Evolutionary conservation across 2,113 vertebrate species (phyloP).

Genomic region (Rhabdomys dilectus): DNA sequence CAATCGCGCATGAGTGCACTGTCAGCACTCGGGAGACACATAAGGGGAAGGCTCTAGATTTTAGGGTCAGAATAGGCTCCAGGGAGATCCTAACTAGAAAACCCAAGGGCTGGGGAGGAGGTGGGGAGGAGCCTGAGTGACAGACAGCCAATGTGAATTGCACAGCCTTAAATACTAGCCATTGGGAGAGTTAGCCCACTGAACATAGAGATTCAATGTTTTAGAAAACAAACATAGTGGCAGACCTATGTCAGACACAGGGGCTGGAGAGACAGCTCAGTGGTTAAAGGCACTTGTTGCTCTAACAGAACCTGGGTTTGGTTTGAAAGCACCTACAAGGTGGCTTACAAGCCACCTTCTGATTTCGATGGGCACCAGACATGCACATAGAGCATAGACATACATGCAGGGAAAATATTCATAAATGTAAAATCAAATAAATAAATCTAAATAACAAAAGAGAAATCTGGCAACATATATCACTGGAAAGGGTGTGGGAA

Average conservation of each 20-base stretch:
- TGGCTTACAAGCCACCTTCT: neutral
- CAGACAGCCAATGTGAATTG: neutral
- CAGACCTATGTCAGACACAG: neutral
- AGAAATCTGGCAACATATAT: neutral
- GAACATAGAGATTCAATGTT: neutral
- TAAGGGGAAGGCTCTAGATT: neutral
- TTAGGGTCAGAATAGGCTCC: neutral
- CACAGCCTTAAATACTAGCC: neutral
- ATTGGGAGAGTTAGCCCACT: neutral
- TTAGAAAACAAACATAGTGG: neutral
- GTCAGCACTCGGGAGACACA: neutral
- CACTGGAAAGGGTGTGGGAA: neutral
- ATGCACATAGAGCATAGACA: neutral
- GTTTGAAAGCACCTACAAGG: neutral
- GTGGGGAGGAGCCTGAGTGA: neutral
- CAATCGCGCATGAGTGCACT: neutral
- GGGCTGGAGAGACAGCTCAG: neutral
- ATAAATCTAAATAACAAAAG: neutral
- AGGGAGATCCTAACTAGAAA: neutral
- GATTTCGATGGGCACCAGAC: neutral
- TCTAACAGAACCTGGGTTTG: neutral
- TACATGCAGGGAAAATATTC: neutral
- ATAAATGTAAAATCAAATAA: neutral
- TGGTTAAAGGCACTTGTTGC: neutral
- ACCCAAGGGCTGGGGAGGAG: neutral